Conservation (phyloP, 2,113 vertebrate species). For the Brachypodius melanocephalos region DNA sequence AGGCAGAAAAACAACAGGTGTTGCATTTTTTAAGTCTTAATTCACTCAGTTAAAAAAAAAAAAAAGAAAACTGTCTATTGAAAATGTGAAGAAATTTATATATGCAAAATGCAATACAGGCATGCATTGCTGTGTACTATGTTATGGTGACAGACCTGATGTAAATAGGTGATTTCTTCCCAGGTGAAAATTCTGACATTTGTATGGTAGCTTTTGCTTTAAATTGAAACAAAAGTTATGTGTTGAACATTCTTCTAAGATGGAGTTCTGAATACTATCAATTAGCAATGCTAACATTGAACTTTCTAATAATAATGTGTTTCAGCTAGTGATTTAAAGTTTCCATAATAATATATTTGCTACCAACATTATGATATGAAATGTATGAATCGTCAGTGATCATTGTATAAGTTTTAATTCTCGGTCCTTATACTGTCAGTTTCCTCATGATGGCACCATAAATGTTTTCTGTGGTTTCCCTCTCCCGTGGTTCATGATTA, state of each 20-base stretch:
- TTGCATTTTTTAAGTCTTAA: neutral
- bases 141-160: neutral
- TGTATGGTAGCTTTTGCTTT: neutral
- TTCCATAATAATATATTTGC: neutral
- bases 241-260: neutral
- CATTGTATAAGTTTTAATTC: neutral
- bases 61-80: neutral
- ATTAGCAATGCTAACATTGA: neutral
- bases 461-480: neutral
- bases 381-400: neutral
- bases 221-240: neutral
- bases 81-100: neutral
- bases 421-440: neutral
- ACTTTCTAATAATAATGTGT: neutral
- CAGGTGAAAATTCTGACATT: neutral
- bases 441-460: neutral
- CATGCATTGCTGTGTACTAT: neutral
- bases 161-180: neutral
- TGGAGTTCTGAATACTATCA: neutral
- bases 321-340: neutral
- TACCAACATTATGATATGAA: neutral
- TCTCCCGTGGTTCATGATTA: rapidly evolving
- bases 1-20: constrained; percentile 14
- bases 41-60: neutral
- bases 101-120: neutral